phyloP scores from a whole-genome alignment of 2,113 vertebrate genomes.

The Otus sunia region DNA sequence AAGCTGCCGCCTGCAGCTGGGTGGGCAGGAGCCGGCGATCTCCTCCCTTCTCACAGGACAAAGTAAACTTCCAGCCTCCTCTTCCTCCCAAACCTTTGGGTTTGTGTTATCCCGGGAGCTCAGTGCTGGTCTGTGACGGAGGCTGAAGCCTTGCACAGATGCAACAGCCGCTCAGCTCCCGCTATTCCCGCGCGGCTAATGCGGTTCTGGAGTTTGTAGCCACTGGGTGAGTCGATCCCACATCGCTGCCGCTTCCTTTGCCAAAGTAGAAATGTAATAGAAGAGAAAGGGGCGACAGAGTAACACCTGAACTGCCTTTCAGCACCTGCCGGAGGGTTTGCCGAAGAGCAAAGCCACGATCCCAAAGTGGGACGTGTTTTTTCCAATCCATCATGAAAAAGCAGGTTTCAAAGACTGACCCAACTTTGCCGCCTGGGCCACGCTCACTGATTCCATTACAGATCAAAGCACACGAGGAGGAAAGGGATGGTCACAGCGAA shows the following conservation, averaged over 20 bases:
- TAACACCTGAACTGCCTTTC: not conserved
- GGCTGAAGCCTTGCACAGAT: fast-evolving
- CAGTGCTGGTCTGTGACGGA: fast-evolving
- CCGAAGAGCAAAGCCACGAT: not conserved
- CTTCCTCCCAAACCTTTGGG: not conserved
- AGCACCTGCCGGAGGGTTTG: not conserved
- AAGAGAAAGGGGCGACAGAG: not conserved
- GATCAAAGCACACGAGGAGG: not conserved
- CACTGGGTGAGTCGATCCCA: not conserved
- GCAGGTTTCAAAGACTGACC: not conserved
- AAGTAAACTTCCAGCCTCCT: not conserved
- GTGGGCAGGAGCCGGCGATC: not conserved
- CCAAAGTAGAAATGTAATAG: not conserved
- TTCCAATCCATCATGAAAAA: not conserved
- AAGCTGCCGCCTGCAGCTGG: not conserved
- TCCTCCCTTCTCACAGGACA: not conserved
- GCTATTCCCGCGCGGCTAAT: fast-evolving
- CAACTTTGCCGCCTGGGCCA: not conserved
- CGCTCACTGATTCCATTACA: fast-evolving
- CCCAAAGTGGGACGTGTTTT: fast-evolving
- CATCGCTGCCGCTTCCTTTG: fast-evolving
- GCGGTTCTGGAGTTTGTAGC: not conserved
- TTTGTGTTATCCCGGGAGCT: not conserved
- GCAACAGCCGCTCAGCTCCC: fast-evolving
- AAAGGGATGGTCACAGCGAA: not conserved